Conservation (phyloP, 1,140 invertebrate species). For the Chionoecetes opilio region DNA sequence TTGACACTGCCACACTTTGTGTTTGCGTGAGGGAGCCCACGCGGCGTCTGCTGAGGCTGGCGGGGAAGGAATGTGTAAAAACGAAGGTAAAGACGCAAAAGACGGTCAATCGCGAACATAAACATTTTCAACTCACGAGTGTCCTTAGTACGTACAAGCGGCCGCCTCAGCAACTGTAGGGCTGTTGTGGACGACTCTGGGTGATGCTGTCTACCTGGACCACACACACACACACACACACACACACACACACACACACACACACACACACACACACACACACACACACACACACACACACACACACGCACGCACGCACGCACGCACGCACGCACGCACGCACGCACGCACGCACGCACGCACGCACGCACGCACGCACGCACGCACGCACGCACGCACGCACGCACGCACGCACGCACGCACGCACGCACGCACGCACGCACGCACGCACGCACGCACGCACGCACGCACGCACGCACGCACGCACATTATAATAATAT, state of each 20-base stretch:
- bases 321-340: neutral
- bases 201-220: neutral
- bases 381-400: too few species aligned
- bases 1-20: conserved; percentile 44
- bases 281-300: conserved; percentile 51
- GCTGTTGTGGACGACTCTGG: neutral
- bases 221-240: neutral
- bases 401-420: too few species aligned
- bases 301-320: neutral
- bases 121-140: conserved; percentile 53
- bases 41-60: neutral
- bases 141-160: neutral
- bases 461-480: too few species aligned
- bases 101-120: conserved; percentile 47
- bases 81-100: conserved; percentile 56
- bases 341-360: conserved; percentile 45
- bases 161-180: neutral
- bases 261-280: conserved; percentile 22
- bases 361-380: neutral
- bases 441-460: too few species aligned
- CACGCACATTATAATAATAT: too few species aligned
- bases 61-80: conserved; percentile 41
- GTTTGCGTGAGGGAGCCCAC: neutral
- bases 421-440: too few species aligned
- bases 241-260: conserved; percentile 48